Conservation (phyloP, 2,888 invertebrate genomes). For the Melipona bicolor region DNA sequence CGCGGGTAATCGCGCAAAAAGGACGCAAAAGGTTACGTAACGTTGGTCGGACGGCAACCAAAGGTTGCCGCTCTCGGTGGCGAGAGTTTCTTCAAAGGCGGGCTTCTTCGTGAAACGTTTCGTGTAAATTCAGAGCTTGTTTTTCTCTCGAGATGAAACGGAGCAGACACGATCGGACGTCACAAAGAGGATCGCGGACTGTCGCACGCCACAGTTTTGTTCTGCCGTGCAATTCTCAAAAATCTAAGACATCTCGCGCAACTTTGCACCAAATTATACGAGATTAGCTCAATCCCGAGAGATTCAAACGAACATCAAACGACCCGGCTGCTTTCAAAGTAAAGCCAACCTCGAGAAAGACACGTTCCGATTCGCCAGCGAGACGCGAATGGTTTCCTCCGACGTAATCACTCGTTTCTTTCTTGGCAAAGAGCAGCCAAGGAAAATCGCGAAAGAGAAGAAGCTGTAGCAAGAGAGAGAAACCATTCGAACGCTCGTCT, state of each 20-base stretch:
- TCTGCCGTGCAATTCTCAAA: too few species aligned
- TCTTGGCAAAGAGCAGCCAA: too few species aligned
- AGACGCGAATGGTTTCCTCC: background rate
- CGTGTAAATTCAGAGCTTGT: too few species aligned
- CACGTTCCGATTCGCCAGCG: background rate
- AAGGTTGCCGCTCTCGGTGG: background rate
- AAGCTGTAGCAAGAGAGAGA: background rate
- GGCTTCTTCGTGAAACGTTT: background rate
- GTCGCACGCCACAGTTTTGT: too few species aligned
- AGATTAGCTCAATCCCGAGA: too few species aligned
- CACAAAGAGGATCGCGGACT: too few species aligned
- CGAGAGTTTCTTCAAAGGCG: background rate
- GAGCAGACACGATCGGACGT: background rate
- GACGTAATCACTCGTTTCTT: background rate
- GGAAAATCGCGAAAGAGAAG: background rate
- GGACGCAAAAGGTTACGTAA: background rate
- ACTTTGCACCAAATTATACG: too few species aligned
- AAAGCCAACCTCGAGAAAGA: background rate
- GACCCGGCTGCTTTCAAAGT: background rate
- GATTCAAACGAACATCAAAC: background rate
- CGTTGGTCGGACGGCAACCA: background rate
- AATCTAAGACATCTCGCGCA: too few species aligned
- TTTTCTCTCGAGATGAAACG: background rate
- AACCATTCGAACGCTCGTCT: constrained; percentile 2
- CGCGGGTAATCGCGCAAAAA: constrained; percentile 4